A percentile compares a stretch with the other conserved stretches of the same genome.
These are phyloP conservation scores for Sarcophaga carnaria DNA, from an alignment of 2,888 invertebrate genomes.

Conservation along the genomic window DNA sequence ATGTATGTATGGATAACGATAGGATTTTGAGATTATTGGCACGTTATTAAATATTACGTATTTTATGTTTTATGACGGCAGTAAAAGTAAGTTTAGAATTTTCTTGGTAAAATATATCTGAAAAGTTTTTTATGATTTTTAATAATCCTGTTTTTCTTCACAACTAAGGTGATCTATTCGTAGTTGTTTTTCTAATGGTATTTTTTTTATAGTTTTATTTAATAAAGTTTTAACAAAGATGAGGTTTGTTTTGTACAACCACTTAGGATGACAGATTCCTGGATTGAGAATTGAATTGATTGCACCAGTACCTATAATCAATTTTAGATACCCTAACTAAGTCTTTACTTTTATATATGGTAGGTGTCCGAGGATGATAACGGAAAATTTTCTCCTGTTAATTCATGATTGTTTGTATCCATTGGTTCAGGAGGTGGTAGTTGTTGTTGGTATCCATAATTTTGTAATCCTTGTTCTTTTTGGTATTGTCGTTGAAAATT, in stretches of 20 bases:
- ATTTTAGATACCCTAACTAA: constrained; percentile 27
- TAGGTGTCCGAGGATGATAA: constrained; percentile 51
- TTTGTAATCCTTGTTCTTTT: neutral
- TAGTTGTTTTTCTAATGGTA: constrained; percentile 33
- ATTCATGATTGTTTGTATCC: constrained; percentile 51
- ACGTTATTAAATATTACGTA: constrained; percentile 51
- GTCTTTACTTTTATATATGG: constrained; percentile 57
- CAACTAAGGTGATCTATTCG: constrained; percentile 30
- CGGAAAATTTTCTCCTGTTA: constrained; percentile 52
- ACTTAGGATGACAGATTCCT: constrained; percentile 46
- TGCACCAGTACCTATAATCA: constrained; percentile 48
- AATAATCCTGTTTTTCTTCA: constrained; percentile 26
- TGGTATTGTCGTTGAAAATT: no score
- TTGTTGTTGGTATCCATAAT: constrained; percentile 16
- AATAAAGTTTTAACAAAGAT: neutral
- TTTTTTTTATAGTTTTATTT: constrained; percentile 7
- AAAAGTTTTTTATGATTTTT: constrained; percentile 15
- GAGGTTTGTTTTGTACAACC: constrained; percentile 7
- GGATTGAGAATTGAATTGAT: constrained; percentile 56
- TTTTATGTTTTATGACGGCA: constrained; percentile 58
- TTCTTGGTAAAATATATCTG: constrained; percentile 45
- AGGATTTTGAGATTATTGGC: constrained; percentile 36
- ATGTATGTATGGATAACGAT: constrained; percentile 55
- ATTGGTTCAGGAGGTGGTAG: constrained; percentile 49
- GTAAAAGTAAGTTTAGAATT: constrained; percentile 46